A percentile compares a stretch with the other conserved stretches of the same genome.
phyloP scores from a whole-genome alignment of 2,113 vertebrate genomes.

The Euleptes europaea region DNA sequence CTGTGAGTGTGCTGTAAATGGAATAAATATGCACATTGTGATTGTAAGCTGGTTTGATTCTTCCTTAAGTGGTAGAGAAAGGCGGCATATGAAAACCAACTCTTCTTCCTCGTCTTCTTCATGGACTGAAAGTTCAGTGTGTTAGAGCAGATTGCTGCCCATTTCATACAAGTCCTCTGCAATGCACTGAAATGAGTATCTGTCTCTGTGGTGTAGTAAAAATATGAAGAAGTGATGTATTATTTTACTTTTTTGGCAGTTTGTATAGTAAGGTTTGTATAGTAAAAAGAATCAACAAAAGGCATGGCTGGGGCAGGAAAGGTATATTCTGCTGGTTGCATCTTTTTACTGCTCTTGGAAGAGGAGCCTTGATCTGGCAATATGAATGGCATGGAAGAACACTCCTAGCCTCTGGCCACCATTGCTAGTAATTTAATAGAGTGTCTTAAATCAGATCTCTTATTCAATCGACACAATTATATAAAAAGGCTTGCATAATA shows the following conservation, averaged over 20 bases:
- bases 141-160: background rate
- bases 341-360: background rate
- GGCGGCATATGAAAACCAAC: no score
- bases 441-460: background rate
- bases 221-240: background rate
- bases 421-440: background rate
- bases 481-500: background rate
- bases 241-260: background rate
- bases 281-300: background rate
- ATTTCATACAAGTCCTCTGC: background rate
- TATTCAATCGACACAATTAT: background rate
- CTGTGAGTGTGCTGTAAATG: no score
- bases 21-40: no score
- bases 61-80: no score
- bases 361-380: background rate
- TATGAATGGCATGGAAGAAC: accelerated
- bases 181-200: background rate
- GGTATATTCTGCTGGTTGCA: background rate
- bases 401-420: background rate
- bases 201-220: background rate
- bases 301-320: background rate
- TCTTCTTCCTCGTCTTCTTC: no score
- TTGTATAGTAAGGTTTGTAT: background rate
- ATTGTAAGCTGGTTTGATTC: no score
- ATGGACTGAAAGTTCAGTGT: no score